Conservation (phyloP, 2,797 vertebrate species). For the Delichon dasypus region DNA sequence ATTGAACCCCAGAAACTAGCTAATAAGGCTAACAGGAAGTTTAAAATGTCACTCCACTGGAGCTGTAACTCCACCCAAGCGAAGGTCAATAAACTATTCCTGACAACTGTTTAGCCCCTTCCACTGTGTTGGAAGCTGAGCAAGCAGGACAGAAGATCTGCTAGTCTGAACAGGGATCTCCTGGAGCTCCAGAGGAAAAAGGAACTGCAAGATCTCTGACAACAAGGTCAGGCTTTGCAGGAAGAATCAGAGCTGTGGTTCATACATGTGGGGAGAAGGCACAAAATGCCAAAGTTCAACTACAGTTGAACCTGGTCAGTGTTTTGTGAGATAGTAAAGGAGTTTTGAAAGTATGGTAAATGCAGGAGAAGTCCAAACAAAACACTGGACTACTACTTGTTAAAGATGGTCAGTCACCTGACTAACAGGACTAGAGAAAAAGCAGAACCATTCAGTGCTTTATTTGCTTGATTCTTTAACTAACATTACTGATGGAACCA, state of each 20-base stretch:
- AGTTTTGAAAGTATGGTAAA: background rate
- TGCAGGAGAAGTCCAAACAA: background rate
- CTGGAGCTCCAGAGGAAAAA: background rate
- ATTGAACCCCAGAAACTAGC: background rate
- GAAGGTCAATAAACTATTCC: background rate
- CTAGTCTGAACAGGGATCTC: background rate
- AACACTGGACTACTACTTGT: background rate
- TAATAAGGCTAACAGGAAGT: background rate
- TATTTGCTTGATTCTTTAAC: background rate
- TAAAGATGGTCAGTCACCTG: background rate
- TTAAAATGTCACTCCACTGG: background rate
- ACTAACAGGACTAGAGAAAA: background rate
- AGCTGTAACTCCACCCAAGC: background rate
- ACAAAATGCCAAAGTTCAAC: background rate
- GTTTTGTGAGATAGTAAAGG: background rate
- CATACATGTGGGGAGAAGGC: accelerated
- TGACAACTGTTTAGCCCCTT: background rate
- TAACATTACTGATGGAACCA: background rate
- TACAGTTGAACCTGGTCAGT: background rate
- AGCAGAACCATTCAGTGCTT: background rate
- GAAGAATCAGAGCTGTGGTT: background rate
- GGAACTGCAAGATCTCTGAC: background rate
- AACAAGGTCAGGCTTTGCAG: background rate
- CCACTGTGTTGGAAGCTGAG: background rate
- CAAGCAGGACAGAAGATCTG: accelerated